These are phyloP conservation scores for Myripristis murdjan DNA, from an alignment of 2,797 vertebrate genomes.

Conservation along the genomic window DNA sequence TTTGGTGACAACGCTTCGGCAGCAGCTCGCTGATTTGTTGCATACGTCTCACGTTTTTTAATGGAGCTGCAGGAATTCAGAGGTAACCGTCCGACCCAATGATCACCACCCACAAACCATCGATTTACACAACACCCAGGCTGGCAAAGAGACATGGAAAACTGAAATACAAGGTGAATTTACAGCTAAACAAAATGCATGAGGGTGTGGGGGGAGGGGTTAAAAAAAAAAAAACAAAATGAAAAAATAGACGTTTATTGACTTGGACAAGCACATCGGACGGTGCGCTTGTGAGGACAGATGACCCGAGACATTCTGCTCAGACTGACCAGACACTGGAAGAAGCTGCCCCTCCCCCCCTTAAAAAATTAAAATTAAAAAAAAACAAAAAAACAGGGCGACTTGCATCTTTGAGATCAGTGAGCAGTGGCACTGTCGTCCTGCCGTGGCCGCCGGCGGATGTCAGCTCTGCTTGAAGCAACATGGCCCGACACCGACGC, in stretches of 20 bases:
- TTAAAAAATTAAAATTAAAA: too few species aligned
- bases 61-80: conserved; percentile 24
- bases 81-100: not conserved
- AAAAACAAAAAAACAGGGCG: too few species aligned
- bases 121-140: conserved; percentile 46
- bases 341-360: conserved; percentile 55
- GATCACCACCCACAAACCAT: not conserved
- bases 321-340: conserved; percentile 61
- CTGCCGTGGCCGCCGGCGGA: conserved; percentile 28
- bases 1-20: conserved; percentile 46
- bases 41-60: conserved; percentile 57
- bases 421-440: conserved; percentile 41
- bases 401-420: conserved; percentile 57
- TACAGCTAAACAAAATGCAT: conserved; percentile 48
- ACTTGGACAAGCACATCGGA: conserved; percentile 59
- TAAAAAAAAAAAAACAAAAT: not conserved
- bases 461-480: conserved; percentile 40
- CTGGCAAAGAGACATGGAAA: conserved; percentile 29
- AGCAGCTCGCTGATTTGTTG: conserved; percentile 33
- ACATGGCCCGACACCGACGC: not conserved
- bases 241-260: conserved; percentile 11
- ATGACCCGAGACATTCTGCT: conserved; percentile 67
- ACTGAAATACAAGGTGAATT: conserved; percentile 52
- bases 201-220: too few species aligned
- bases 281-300: conserved; percentile 55